Evolutionary conservation across 1,140 invertebrate species (phyloP).

Genomic region (Panulirus ornatus): DNA sequence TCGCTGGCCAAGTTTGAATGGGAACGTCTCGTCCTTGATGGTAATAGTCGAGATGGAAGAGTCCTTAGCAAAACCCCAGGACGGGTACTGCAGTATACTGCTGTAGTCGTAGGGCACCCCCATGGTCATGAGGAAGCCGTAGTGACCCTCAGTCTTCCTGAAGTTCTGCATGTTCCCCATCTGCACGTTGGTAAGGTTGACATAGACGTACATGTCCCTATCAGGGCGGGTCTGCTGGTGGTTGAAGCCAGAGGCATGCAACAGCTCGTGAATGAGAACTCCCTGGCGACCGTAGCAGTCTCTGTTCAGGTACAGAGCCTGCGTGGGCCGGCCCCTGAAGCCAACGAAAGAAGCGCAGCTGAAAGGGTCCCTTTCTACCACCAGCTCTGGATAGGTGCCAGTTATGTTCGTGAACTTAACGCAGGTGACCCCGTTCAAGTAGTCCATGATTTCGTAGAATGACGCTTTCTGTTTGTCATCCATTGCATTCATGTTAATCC

Average conservation of each 20-base stretch:
- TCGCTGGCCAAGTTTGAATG: background rate
- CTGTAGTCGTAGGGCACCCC: slow-evolving; percentile 33
- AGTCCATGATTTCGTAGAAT: too few species aligned
- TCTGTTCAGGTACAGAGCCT: background rate
- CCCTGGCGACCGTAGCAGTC: slow-evolving; percentile 78
- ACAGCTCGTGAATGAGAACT: slow-evolving; percentile 89
- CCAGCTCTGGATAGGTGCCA: too few species aligned
- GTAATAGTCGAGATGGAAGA: background rate
- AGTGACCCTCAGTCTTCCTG: background rate
- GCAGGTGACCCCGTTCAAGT: too few species aligned
- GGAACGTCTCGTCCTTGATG: background rate
- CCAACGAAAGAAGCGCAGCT: too few species aligned
- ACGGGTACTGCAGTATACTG: slow-evolving; percentile 11
- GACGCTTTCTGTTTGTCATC: too few species aligned
- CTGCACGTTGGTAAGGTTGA: slow-evolving; percentile 71
- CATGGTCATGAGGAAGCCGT: background rate
- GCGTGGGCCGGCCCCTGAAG: too few species aligned
- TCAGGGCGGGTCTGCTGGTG: slow-evolving; percentile 92
- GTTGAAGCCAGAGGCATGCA: slow-evolving; percentile 87
- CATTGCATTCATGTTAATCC: too few species aligned
- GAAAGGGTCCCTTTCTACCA: too few species aligned
- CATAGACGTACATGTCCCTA: slow-evolving; percentile 81
- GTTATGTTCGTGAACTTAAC: too few species aligned
- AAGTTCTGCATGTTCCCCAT: background rate
- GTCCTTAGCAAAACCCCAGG: background rate